phyloP scores from a whole-genome alignment of 2,797 vertebrate genomes.

The Artibeus lituratus region DNA sequence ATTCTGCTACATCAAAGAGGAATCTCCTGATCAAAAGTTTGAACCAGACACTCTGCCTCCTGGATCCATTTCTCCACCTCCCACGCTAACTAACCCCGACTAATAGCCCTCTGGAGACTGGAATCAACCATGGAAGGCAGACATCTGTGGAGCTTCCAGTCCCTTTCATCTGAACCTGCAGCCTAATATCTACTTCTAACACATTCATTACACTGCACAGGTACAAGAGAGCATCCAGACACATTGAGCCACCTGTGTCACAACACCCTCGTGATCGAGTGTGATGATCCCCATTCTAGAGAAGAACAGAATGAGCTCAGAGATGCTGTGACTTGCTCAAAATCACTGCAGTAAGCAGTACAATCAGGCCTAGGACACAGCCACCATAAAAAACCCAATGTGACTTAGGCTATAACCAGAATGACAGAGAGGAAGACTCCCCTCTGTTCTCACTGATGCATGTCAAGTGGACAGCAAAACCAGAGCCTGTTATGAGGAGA shows the following conservation, averaged over 20 bases:
- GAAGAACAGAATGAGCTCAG: not conserved
- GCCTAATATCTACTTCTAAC: not conserved
- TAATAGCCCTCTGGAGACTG: slow-evolving; percentile 32
- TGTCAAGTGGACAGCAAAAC: not conserved
- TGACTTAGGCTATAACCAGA: not conserved
- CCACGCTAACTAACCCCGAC: not conserved
- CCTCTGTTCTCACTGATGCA: not conserved
- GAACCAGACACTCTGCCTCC: slow-evolving; percentile 56
- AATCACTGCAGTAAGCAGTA: not conserved
- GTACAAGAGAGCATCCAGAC: not conserved
- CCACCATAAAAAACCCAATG: not conserved
- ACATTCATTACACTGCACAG: not conserved
- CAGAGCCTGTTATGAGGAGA: not conserved
- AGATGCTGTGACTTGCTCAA: not conserved
- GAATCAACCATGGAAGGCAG: slow-evolving; percentile 2
- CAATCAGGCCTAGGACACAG: rapidly evolving
- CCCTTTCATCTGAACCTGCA: slow-evolving; percentile 39
- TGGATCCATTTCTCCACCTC: slow-evolving; percentile 52
- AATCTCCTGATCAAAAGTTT: slow-evolving; percentile 68
- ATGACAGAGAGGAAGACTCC: not conserved
- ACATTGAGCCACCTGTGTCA: not conserved
- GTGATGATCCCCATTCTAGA: not conserved
- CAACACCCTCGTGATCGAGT: not conserved
- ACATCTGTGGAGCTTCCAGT: not conserved
- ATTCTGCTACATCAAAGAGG: slow-evolving; percentile 71